Evolutionary conservation across 1,140 invertebrate genomes (phyloP), one percentile per base, ranked within the genome.

Genomic region (Drosophila nannoptera): DNA sequence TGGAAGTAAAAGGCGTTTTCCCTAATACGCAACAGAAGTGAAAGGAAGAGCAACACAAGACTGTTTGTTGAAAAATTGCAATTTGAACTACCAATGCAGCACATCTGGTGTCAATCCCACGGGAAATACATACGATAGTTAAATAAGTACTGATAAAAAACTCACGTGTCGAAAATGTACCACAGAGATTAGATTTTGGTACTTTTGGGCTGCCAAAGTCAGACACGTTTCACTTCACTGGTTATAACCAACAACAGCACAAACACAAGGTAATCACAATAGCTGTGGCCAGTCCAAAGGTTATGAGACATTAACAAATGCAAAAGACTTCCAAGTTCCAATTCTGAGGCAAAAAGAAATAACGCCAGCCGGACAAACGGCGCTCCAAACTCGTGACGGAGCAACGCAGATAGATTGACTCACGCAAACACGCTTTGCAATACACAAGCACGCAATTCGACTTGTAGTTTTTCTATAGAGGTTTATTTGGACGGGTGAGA

Each of bases 1-100:
- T 60, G 48, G 55, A 80, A 86, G 80, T 86, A 84, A 84, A 84
- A 86, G 80, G 80, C 81, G 78, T 83, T 83, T 82, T 82, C 64
- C 78, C 73, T 62, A 43, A 62, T 49, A 62, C 54, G 59, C 54
- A 69, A 32, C 59, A 50, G 48, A 52, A 80, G 81, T 84, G 80
- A 83, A 83, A 83, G 80, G 80, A 68, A 68, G 48, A 68, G 54
- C 43, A 69, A 43, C 4, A 12, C 40, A 43, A 43, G 12, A 43
- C 12, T 43, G 40, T 43, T 43, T 43, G 40, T n/a, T 43, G 40
- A 43, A 43, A 43, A 43, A 14, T 14, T 43, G 12, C 40, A 43
- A 16, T 14, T 14, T 43, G n/a, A 7, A 43, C 35, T 63, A 48
- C n/a, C 40, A 53, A 40, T 49, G 38, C 7, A 46, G 11, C 50